phyloP scores from a whole-genome alignment of 2,888 invertebrate species.

The Lucinisca nassula region DNA sequence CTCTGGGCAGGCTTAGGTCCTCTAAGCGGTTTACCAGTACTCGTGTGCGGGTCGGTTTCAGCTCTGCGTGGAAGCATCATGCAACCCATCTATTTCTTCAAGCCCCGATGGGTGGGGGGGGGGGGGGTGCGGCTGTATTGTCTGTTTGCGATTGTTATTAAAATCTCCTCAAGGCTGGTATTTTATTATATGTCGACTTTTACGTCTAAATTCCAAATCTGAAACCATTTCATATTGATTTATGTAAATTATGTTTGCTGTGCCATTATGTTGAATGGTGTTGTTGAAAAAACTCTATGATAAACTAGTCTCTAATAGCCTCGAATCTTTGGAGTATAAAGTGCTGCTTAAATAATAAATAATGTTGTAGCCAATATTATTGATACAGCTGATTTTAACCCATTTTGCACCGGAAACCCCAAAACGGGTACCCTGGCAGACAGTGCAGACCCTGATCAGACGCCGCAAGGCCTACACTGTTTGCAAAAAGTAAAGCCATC shows the following conservation, averaged over 20 bases:
- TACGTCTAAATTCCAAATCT: background rate
- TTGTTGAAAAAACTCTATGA: slow-evolving; percentile 4
- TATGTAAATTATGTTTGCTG: slow-evolving; percentile 2
- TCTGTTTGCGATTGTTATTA: too few species aligned
- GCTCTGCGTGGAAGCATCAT: too few species aligned
- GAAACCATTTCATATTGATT: slow-evolving; percentile 1
- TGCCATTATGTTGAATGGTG: background rate
- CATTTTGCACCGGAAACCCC: too few species aligned
- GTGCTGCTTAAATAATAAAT: slow-evolving; percentile 12
- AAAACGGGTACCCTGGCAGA: too few species aligned
- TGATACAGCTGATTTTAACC: background rate
- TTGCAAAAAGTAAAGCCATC: too few species aligned
- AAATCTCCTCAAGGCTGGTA: too few species aligned
- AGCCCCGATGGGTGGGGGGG: too few species aligned
- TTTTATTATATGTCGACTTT: background rate
- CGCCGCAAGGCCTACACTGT: background rate
- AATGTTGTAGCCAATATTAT: background rate
- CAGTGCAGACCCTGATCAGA: background rate
- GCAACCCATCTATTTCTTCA: too few species aligned
- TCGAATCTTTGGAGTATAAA: background rate
- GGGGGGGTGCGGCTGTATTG: too few species aligned
- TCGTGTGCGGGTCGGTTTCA: too few species aligned
- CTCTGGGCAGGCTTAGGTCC: too few species aligned
- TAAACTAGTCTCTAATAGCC: background rate
- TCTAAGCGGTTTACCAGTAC: too few species aligned